A percentile compares a stretch with the other conserved stretches of the same genome.
These are phyloP conservation scores for Choloepus hoffmanni DNA, from an alignment of 2,113 vertebrate genomes.

Conservation along the genomic window DNA sequence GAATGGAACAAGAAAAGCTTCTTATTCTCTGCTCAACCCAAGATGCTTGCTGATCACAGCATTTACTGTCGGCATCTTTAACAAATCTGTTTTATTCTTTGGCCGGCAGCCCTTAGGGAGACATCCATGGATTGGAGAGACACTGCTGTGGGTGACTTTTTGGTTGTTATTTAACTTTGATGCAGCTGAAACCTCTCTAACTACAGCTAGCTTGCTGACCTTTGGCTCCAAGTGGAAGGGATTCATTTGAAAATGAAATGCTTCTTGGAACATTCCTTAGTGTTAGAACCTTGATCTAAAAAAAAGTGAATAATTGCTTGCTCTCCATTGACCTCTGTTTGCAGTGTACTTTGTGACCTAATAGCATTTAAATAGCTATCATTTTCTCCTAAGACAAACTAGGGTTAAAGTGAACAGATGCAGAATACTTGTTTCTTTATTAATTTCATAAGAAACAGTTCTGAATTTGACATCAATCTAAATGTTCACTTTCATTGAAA, in stretches of 20 bases:
- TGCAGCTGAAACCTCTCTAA: slow-evolving; percentile 75
- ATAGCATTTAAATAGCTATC: slow-evolving; percentile 52
- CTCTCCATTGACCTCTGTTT: slow-evolving; percentile 69
- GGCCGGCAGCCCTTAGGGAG: slow-evolving; percentile 46
- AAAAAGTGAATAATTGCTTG: slow-evolving; percentile 14
- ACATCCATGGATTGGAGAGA: slow-evolving; percentile 68
- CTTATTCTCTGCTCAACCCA: slow-evolving; percentile 14
- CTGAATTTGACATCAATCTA: neutral
- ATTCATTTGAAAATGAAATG: slow-evolving; percentile 77
- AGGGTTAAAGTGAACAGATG: neutral
- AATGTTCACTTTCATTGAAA: neutral
- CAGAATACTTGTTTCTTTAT: neutral
- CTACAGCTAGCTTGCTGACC: slow-evolving; percentile 73
- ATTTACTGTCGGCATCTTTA: slow-evolving; percentile 40
- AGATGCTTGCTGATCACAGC: slow-evolving; percentile 58
- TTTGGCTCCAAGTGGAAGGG: slow-evolving; percentile 69
- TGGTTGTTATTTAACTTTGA: slow-evolving; percentile 75
- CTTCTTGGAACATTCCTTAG: slow-evolving; percentile 49
- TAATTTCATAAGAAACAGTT: slow-evolving; percentile 47
- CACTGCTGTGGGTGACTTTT: slow-evolving; percentile 55
- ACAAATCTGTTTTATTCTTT: slow-evolving; percentile 55
- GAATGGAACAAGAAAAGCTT: neutral
- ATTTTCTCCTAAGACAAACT: neutral
- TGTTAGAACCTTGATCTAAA: slow-evolving; percentile 66
- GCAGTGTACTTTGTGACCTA: neutral